Evolutionary conservation across 2,797 vertebrate genomes (phyloP), one percentile per base, ranked within the genome.

Genomic region (Sebastolobus alascanus): DNA sequence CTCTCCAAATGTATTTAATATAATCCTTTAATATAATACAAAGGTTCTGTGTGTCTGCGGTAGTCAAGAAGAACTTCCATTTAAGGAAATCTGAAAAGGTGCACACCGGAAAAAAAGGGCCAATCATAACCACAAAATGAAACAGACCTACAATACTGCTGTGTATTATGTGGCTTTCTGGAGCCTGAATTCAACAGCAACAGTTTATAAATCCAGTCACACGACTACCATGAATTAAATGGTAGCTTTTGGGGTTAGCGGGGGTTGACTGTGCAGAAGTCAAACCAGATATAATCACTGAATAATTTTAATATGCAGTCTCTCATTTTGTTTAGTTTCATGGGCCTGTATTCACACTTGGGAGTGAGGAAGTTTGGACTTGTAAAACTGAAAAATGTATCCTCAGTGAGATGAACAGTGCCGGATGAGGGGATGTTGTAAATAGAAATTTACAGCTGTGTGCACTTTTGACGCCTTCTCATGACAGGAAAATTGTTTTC

Each of bases 31-130:
- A 75, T 58, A 70, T 74, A 73, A 79, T 10, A 79, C 68, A 81
- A 75, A 75, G 40, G 60, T 58, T 1, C 40, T 61, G 52, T 71
- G 52, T 66, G 63, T 84, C 69, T 70, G 65, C 4, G 0, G 35
- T 38, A 20, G 59, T 83, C n/a, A 58, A 43, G 38, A 64, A 80
- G 81, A 83, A 84, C 65, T 64, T 64, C 89, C 78, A 85, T 90
- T 85, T 87, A 91, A 84, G 87, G 88, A 74, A 72, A 76, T 80
- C 31, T 82, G 63, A 74, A 83, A 70, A 84, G 65, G 58, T 68
- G 61, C 72, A 80, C 27, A 35, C 50, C 25, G 25, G 25, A 72
- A 37, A 68, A 73, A 66, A 78, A 80, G 33, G 20, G 59, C 66
- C 80, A 68, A 89, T 64, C 64, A 54, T 60, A 80, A 84, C 66